phyloP scores from a whole-genome alignment of 1,140 invertebrate species.

The Atta cephalotes region DNA sequence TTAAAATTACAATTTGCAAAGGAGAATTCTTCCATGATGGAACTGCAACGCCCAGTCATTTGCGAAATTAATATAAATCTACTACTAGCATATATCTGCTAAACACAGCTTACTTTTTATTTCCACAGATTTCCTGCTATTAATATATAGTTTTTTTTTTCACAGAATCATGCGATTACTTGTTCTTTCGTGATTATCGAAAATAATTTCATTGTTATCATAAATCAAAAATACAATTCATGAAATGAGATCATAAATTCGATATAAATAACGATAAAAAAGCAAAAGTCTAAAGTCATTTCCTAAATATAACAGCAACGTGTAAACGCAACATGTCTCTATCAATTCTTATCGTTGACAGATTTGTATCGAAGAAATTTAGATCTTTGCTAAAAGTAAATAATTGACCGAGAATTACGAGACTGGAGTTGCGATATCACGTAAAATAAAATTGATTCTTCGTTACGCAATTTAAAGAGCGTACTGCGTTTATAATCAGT shows the following conservation, averaged over 20 bases:
- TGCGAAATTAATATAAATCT: not conserved
- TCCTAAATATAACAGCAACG: conserved; percentile 9
- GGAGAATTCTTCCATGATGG: not conserved
- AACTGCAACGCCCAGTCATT: not conserved
- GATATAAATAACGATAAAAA: not conserved
- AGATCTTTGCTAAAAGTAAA: not conserved
- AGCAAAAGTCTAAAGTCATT: not conserved
- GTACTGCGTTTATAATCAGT: not conserved
- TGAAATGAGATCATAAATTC: not conserved
- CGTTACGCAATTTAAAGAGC: conserved; percentile 46
- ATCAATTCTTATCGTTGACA: not conserved
- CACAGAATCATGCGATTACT: not conserved
- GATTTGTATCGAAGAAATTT: conserved; percentile 1
- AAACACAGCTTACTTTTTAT: not conserved
- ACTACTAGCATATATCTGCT: not conserved
- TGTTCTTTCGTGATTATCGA: not conserved
- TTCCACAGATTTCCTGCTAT: not conserved
- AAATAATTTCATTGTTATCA: too few species aligned
- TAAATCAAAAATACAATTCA: not conserved
- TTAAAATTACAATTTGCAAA: not conserved
- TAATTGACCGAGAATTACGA: not conserved
- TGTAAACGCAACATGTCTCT: not conserved
- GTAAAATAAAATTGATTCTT: not conserved
- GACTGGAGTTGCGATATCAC: not conserved
- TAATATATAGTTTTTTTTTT: not conserved